Conservation (phyloP, 2,113 vertebrate species). For the Salminus brasiliensis region DNA sequence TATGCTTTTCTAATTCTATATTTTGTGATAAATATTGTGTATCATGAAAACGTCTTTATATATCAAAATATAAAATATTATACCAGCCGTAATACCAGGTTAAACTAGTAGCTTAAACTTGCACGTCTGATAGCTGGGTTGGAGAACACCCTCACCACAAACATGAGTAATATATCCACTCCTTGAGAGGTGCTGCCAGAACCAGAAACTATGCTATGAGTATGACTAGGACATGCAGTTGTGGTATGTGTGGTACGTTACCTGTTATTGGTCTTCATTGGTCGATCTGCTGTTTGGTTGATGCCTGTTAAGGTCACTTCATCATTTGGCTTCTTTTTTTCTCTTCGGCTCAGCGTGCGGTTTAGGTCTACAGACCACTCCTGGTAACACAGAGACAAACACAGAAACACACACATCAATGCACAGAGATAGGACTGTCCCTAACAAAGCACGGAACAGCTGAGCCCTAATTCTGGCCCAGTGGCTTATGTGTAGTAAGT, state of each 20-base stretch:
- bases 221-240: too few species aligned
- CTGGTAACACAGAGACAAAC: slow-evolving; percentile 75
- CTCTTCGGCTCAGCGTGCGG: slow-evolving; percentile 89
- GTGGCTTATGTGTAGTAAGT: neutral
- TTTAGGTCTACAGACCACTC: slow-evolving; percentile 96
- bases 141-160: too few species aligned
- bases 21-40: too few species aligned
- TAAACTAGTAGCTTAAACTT: too few species aligned
- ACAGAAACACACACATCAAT: slow-evolving; percentile 24
- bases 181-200: too few species aligned
- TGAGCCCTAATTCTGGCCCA: neutral
- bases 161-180: too few species aligned
- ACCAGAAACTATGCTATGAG: too few species aligned
- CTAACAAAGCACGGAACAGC: neutral
- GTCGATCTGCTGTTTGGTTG: slow-evolving; percentile 88
- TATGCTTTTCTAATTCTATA: too few species aligned
- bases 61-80: too few species aligned
- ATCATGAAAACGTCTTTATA: too few species aligned
- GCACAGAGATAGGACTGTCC: neutral
- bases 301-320: slow-evolving; percentile 93
- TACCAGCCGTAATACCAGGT: too few species aligned
- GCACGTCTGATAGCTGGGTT: too few species aligned
- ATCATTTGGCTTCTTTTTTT: slow-evolving; percentile 89
- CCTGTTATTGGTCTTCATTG: slow-evolving; percentile 84
- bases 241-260: slow-evolving; percentile 54